phyloP scores from a whole-genome alignment of 2,888 invertebrate genomes.

The Folsomia candida region DNA sequence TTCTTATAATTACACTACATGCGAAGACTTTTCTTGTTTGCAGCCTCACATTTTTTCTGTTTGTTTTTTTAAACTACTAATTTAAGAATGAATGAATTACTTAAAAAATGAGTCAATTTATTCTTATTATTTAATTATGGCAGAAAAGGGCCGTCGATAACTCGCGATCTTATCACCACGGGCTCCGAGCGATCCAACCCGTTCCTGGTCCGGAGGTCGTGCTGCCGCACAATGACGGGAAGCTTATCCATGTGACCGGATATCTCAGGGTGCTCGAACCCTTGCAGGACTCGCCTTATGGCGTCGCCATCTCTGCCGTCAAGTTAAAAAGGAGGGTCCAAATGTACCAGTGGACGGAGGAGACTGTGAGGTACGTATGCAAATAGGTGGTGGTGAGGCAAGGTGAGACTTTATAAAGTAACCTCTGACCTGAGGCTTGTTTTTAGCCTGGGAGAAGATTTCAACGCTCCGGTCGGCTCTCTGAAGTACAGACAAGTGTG shows the following conservation, averaged over 20 bases:
- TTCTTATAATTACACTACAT: too few species aligned
- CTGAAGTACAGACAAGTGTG: conserved; percentile 72
- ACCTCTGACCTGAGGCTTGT: not conserved
- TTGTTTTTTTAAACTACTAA: too few species aligned
- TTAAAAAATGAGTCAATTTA: not conserved
- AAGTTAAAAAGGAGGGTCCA: conserved; percentile 81
- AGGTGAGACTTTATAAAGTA: not conserved
- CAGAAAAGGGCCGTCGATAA: conserved; percentile 75
- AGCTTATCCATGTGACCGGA: conserved; percentile 74
- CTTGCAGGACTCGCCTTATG: conserved; percentile 80
- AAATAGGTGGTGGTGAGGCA: not conserved
- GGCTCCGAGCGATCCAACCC: conserved; percentile 63
- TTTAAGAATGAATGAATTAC: not conserved
- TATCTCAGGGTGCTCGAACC: conserved; percentile 73
- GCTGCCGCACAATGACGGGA: conserved; percentile 66
- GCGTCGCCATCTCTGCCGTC: conserved; percentile 77
- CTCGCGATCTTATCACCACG: conserved; percentile 75
- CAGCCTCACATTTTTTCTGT: too few species aligned
- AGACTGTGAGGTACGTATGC: conserved; percentile 56
- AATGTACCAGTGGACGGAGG: conserved; percentile 93
- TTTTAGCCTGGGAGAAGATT: conserved; percentile 19
- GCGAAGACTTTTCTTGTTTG: too few species aligned
- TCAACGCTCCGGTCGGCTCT: conserved; percentile 15
- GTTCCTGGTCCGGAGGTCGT: conserved; percentile 56
- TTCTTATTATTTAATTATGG: not conserved